Evolutionary conservation across 2,888 invertebrate genomes (phyloP), one percentile per base, ranked within the genome.

Genomic region (Omphaloscelis lunosa): DNA sequence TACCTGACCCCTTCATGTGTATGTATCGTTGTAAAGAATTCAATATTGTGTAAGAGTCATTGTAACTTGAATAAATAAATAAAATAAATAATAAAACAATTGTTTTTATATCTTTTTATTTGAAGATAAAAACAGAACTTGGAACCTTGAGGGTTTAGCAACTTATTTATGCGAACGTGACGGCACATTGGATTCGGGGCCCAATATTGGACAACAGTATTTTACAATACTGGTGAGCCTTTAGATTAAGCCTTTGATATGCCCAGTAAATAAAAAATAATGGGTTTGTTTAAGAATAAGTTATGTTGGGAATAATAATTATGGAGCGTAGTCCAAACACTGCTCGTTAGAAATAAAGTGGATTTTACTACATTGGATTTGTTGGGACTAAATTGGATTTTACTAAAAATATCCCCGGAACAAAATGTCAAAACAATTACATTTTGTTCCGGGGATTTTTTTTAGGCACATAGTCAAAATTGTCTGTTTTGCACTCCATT

Each of bases 121-220:
- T 23, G 0, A 51, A 51, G 23, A 23, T 51, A 23, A 23, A n/a
- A 53, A 56, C n/a, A n/a, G 56, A 27, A 27, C 58, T 58, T 58
- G 20, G 45, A 80, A n/a, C 58, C 62, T 53, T 67, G 20, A 61
- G 29, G n/a, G 51, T 45, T 15, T 8, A 48, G 6, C 34, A 71
- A 79, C 23, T 71, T 80, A 69, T 79, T 82, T 74, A 53, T 68
- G 48, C 48, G 56, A 77, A 62, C 83, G 83, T 83, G 86, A 77
- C 86, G 20, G 68, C 12, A 65, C 83, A 73, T 83, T 45, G 8
- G n/a, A 73, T 58, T 68, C 15, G 63, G 41, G 62, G 65, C 59
- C 59, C 61, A 63, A 72, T 83, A 74, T 83, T 69, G 67, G 58
- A 69, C 65, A 66, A 58, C 82, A 67, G 69, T 84, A 85, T 74